Evolutionary conservation across 1,140 invertebrate genomes (phyloP).

Genomic region (Cyphomyrmex costatus): DNA sequence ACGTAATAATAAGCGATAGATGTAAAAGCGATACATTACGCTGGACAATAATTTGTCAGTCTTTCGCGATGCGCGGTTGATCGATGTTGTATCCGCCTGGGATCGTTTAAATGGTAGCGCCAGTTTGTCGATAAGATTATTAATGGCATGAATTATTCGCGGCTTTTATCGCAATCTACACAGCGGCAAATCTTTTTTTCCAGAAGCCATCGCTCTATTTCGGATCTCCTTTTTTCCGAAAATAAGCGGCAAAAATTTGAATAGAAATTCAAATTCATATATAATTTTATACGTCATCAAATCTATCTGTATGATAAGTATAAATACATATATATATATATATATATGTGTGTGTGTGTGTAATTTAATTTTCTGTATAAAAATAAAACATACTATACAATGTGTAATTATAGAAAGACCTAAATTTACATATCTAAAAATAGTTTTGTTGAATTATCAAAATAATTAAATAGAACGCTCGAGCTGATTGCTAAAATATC

Average conservation of each 20-base stretch:
- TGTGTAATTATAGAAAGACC: too few species aligned
- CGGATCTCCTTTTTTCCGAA: background rate
- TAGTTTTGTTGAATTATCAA: too few species aligned
- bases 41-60: conserved; percentile 56
- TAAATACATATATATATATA: too few species aligned
- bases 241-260: background rate
- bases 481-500: too few species aligned
- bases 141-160: conserved; percentile 38
- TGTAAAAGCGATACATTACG: conserved; percentile 43
- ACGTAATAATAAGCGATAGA: conserved; percentile 38
- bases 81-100: conserved; percentile 29
- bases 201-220: background rate
- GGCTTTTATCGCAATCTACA: conserved; percentile 13
- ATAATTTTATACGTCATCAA: background rate
- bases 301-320: too few species aligned
- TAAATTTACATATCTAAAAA: too few species aligned
- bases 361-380: too few species aligned
- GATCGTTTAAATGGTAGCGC: conserved; percentile 32
- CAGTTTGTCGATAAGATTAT: conserved; percentile 40
- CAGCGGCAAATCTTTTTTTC: background rate
- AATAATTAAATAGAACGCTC: too few species aligned
- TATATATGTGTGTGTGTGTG: too few species aligned
- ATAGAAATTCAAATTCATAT: background rate
- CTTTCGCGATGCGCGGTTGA: conserved; percentile 18
- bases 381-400: too few species aligned